Conservation (phyloP, 2,797 vertebrate species). For the Glossophaga mutica region DNA sequence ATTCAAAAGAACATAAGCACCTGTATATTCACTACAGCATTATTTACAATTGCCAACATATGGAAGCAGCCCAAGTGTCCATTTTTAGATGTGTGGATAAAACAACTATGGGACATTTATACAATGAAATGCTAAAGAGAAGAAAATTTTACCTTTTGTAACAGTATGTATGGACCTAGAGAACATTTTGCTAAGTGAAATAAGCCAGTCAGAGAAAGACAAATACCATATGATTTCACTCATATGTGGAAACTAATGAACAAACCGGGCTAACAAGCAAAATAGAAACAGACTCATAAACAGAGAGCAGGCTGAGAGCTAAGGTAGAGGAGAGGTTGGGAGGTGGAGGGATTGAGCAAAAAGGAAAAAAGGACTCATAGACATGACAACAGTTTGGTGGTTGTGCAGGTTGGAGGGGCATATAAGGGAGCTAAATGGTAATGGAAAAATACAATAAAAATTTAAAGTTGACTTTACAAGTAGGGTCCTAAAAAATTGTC, state of each 20-base stretch:
- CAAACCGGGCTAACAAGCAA: background rate
- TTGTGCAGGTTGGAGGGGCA: accelerated
- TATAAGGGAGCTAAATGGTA: background rate
- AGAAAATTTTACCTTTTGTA: background rate
- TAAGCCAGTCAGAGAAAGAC: background rate
- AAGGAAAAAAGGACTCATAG: background rate
- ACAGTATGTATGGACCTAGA: background rate
- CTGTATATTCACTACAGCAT: background rate
- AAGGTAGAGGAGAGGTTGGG: background rate
- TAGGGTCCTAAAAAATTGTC: background rate
- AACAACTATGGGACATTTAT: background rate
- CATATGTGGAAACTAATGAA: background rate
- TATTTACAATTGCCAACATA: background rate
- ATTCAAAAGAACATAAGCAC: background rate
- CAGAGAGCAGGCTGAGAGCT: background rate
- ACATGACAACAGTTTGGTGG: background rate
- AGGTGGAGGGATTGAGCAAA: background rate
- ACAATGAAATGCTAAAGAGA: background rate
- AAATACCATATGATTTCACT: background rate
- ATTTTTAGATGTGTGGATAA: background rate
- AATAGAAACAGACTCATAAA: background rate
- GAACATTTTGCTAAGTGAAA: background rate
- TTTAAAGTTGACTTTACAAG: background rate
- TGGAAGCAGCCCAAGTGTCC: background rate
- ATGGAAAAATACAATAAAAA: background rate